Evolutionary conservation across 2,888 invertebrate genomes (phyloP).

Genomic region (Parnassius orleans): DNA sequence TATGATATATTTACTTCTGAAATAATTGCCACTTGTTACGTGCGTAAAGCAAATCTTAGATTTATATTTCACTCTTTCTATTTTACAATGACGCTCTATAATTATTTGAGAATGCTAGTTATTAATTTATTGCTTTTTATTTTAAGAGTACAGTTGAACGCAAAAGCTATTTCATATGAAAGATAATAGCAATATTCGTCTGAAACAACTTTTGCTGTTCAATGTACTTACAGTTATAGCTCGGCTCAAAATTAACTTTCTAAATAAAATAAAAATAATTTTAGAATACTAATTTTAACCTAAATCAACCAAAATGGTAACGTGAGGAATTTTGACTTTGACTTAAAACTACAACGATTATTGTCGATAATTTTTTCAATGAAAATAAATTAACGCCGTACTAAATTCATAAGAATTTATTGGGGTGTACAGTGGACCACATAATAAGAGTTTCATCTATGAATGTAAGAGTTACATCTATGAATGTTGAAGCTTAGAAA

Average conservation of each 20-base stretch:
- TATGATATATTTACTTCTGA: neutral
- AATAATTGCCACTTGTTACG: neutral
- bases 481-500: neutral
- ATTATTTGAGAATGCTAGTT: conserved; percentile 8
- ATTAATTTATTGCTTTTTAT: conserved; percentile 15
- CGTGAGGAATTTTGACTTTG: conserved; percentile 36
- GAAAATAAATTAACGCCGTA: conserved; percentile 14
- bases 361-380: conserved; percentile 36
- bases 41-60: neutral
- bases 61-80: neutral
- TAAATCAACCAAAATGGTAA: conserved; percentile 28
- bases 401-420: neutral
- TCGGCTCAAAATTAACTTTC: conserved; percentile 6
- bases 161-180: conserved; percentile 9
- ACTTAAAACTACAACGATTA: conserved; percentile 38
- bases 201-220: conserved; percentile 7
- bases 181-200: neutral
- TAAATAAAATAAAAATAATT: conserved; percentile 14
- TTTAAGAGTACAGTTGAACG: conserved; percentile 3
- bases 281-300: conserved; percentile 21
- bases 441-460: neutral
- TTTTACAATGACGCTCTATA: conserved; percentile 9
- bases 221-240: conserved; percentile 1
- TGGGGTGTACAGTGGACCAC: neutral
- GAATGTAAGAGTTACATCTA: too few species aligned